A percentile compares a stretch with the other conserved stretches of the same genome.
Conservation (phyloP, 2,113 vertebrate species). For the Vulpes vulpes region DNA sequence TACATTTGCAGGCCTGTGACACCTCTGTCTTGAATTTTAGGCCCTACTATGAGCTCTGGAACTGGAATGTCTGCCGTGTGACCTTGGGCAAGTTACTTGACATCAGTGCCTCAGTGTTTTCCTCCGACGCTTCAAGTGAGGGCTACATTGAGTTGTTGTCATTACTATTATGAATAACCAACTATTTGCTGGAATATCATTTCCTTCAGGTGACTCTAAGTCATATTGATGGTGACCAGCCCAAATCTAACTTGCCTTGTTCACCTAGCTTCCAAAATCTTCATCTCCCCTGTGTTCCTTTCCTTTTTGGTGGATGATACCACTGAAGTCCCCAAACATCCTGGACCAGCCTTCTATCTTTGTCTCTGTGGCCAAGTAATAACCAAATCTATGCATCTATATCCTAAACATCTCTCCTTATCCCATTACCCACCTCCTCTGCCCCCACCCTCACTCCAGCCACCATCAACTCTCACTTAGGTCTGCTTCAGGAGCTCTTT, state of each 20-base stretch:
- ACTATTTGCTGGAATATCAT: neutral
- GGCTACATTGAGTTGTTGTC: neutral
- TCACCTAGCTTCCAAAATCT: neutral
- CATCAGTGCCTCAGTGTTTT: neutral
- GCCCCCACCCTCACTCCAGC: rapidly evolving
- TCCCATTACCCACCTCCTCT: rapidly evolving
- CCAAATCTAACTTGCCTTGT: neutral
- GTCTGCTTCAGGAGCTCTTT: neutral
- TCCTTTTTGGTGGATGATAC: neutral
- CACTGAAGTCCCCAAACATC: too few relatives aligned
- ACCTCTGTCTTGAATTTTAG: neutral
- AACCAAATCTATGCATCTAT: neutral
- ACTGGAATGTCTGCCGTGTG: neutral
- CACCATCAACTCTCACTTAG: neutral
- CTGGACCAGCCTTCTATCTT: neutral
- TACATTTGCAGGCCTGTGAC: neutral
- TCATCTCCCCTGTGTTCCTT: neutral
- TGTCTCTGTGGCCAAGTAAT: neutral
- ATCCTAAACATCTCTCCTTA: neutral
- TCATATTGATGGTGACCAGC: neutral
- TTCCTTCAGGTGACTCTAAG: neutral
- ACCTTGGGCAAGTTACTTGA: neutral
- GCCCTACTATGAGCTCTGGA: neutral
- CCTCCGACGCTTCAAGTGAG: neutral
- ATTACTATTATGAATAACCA: neutral